A percentile compares a stretch with the other conserved stretches of the same genome.
These are phyloP conservation scores for Polymixis lichenea DNA, from an alignment of 2,888 invertebrate species.

Conservation along the genomic window DNA sequence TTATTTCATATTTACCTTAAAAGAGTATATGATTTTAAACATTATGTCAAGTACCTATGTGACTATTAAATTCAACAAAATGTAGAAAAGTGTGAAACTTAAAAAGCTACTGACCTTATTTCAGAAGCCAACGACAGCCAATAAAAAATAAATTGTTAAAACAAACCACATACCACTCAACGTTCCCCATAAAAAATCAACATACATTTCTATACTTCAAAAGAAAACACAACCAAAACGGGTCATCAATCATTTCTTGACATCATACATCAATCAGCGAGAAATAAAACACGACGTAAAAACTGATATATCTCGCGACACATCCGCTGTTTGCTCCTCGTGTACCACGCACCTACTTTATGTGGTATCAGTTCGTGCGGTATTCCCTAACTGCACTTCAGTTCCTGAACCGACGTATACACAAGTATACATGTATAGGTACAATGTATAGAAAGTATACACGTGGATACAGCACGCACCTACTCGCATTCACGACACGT, in stretches of 20 bases:
- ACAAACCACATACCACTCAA: conserved; percentile 22
- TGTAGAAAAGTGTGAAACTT: neutral
- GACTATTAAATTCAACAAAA: neutral
- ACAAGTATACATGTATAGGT: conserved; percentile 53
- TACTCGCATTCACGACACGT: conserved; percentile 80
- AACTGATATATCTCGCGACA: conserved; percentile 65
- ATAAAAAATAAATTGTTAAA: conserved; percentile 13
- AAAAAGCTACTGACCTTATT: conserved; percentile 8
- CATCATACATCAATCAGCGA: conserved; percentile 47
- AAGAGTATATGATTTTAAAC: neutral
- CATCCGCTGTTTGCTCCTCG: conserved; percentile 65
- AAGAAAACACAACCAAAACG: conserved; percentile 37
- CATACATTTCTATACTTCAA: conserved; percentile 16
- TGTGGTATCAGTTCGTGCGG: conserved; percentile 89
- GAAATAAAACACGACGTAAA: conserved; percentile 57
- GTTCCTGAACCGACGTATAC: conserved; percentile 75
- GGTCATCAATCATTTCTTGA: conserved; percentile 51
- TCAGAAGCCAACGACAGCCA: neutral
- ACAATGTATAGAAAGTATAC: conserved; percentile 44
- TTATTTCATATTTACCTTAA: neutral
- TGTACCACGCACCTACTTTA: conserved; percentile 81
- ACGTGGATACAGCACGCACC: conserved; percentile 61
- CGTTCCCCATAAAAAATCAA: conserved; percentile 32
- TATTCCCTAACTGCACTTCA: conserved; percentile 91
- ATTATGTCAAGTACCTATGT: neutral